These are phyloP conservation scores for Ormia ochracea DNA, from an alignment of 2,888 invertebrate genomes.

Conservation along the genomic window DNA sequence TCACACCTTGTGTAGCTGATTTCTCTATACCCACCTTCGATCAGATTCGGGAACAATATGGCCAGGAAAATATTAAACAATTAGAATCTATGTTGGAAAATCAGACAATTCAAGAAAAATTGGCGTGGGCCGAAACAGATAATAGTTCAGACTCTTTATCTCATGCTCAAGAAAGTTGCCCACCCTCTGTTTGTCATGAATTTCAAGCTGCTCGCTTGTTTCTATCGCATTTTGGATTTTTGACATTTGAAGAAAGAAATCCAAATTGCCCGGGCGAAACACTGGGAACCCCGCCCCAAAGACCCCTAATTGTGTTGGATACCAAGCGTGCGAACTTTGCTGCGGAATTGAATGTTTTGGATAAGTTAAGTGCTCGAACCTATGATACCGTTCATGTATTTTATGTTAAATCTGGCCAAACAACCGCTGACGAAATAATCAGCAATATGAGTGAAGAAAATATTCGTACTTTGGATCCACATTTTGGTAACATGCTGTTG, in stretches of 20 bases:
- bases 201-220: slow-evolving; percentile 97
- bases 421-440: slow-evolving; percentile 86
- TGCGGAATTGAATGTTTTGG: slow-evolving; percentile 87
- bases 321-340: slow-evolving; percentile 82
- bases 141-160: slow-evolving; percentile 75
- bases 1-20: slow-evolving; percentile 90
- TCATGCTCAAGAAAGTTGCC: slow-evolving; percentile 84
- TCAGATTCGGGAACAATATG: slow-evolving; percentile 81
- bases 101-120: slow-evolving; percentile 81
- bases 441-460: slow-evolving; percentile 75
- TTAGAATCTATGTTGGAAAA: slow-evolving; percentile 85
- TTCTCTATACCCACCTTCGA: slow-evolving; percentile 93
- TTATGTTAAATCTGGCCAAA: slow-evolving; percentile 93
- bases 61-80: slow-evolving; percentile 78
- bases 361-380: slow-evolving; percentile 90
- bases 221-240: slow-evolving; percentile 95
- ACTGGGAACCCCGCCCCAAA: slow-evolving; percentile 69
- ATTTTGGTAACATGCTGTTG: slow-evolving; percentile 81
- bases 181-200: slow-evolving; percentile 90
- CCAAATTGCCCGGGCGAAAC: slow-evolving; percentile 72
- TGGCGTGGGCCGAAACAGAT: slow-evolving; percentile 78
- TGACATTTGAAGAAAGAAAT: slow-evolving; percentile 80
- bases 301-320: slow-evolving; percentile 75
- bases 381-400: slow-evolving; percentile 96
- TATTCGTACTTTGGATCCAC: slow-evolving; percentile 75